Conservation (phyloP, 2,113 vertebrate genomes). For the Sebastes schlegelii region DNA sequence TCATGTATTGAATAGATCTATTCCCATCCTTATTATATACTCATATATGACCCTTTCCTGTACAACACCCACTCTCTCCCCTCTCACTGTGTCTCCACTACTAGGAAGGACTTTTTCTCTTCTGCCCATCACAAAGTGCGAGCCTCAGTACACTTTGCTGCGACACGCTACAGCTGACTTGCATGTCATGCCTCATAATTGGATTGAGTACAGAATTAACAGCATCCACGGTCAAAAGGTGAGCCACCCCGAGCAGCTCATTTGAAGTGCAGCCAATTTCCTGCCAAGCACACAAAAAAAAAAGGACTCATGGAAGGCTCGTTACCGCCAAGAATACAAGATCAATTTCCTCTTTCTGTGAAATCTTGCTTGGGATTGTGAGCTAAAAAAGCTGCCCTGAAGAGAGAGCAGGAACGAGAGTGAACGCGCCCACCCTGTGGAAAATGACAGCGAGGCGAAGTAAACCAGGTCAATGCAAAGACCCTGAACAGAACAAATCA, state of each 20-base stretch:
- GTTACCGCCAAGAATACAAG: neutral
- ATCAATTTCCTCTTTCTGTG: slow-evolving; percentile 15
- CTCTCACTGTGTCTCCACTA: neutral
- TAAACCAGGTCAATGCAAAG: slow-evolving; percentile 74
- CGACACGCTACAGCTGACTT: slow-evolving; percentile 22
- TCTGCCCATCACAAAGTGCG: slow-evolving; percentile 3
- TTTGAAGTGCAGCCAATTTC: slow-evolving; percentile 16
- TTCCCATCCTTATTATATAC: neutral
- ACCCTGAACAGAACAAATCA: slow-evolving; percentile 67
- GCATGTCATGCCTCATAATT: slow-evolving; percentile 33
- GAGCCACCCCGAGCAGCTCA: slow-evolving; percentile 25
- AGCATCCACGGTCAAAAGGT: slow-evolving; percentile 25
- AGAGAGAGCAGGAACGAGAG: slow-evolving; percentile 36
- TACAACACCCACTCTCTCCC: neutral
- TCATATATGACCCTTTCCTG: neutral
- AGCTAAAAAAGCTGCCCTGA: slow-evolving; percentile 46
- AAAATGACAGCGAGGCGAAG: slow-evolving; percentile 43
- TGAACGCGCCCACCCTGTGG: slow-evolving; percentile 22
- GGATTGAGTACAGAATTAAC: slow-evolving; percentile 35
- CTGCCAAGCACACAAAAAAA: slow-evolving; percentile 1
- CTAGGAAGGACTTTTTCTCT: neutral
- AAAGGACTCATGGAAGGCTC: neutral
- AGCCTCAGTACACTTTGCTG: neutral
- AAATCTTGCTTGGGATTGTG: slow-evolving; percentile 28
- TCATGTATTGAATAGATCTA: neutral